phyloP scores from a whole-genome alignment of 2,888 invertebrate genomes.

The Meliscaeva auricollis region DNA sequence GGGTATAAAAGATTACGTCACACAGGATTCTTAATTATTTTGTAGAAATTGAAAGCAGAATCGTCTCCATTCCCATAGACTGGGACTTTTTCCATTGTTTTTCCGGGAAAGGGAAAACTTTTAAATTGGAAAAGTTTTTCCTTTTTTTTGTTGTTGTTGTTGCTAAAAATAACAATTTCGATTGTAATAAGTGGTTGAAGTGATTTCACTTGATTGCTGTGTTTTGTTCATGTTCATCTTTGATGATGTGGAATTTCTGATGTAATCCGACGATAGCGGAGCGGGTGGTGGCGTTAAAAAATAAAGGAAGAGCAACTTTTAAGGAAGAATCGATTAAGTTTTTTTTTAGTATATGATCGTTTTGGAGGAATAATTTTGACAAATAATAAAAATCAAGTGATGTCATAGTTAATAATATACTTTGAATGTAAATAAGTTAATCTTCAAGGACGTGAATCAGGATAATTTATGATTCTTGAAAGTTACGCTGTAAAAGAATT shows the following conservation, averaged over 20 bases:
- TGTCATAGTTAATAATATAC: too few species aligned
- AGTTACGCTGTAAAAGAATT: too few species aligned
- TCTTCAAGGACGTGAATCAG: too few species aligned
- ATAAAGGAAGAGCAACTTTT: background rate
- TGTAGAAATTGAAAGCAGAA: slow-evolving; percentile 55
- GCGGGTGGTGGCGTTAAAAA: too few species aligned
- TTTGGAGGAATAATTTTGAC: too few species aligned
- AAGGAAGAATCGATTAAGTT: background rate
- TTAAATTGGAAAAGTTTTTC: slow-evolving; percentile 72
- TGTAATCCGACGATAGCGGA: background rate
- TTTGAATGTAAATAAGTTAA: too few species aligned
- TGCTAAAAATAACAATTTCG: slow-evolving; percentile 63
- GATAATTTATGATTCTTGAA: too few species aligned
- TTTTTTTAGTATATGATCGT: too few species aligned
- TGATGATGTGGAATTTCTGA: slow-evolving; percentile 52
- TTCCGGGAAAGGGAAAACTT: slow-evolving; percentile 54
- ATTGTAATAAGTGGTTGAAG: slow-evolving; percentile 75
- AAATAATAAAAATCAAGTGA: too few species aligned
- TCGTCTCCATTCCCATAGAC: slow-evolving; percentile 13
- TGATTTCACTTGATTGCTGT: slow-evolving; percentile 72
- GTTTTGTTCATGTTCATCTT: slow-evolving; percentile 17
- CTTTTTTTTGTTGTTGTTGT: slow-evolving; percentile 37
- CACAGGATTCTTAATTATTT: slow-evolving; percentile 72
- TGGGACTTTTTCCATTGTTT: slow-evolving; percentile 51
- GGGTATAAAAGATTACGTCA: slow-evolving; percentile 54